Conservation (phyloP, 2,113 vertebrate species). For the Cavia porcellus region DNA sequence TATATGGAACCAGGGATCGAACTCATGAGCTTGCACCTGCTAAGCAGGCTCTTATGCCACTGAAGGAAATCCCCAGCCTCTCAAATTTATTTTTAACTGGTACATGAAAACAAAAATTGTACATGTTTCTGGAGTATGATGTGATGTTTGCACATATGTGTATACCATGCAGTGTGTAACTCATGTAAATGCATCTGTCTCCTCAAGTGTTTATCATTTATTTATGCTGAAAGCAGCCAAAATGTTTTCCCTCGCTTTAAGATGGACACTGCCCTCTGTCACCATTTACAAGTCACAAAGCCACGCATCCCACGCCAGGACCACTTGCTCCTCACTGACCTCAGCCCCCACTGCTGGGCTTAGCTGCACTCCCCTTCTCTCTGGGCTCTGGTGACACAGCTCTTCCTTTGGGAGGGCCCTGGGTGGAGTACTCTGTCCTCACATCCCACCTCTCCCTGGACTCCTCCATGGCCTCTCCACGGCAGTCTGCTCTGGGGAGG, state of each 20-base stretch:
- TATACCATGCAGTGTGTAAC: neutral
- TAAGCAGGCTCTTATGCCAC: too few species aligned
- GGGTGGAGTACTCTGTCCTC: too few species aligned
- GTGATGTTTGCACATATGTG: neutral
- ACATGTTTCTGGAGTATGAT: neutral
- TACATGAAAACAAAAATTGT: neutral
- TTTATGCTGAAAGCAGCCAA: neutral
- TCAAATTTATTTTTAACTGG: neutral
- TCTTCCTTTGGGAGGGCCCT: neutral
- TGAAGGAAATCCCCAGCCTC: too few species aligned
- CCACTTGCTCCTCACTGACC: neutral
- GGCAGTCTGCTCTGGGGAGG: too few species aligned
- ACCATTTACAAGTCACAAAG: neutral
- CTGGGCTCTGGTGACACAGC: neutral
- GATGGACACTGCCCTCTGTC: neutral
- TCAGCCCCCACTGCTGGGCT: neutral
- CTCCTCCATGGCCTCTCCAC: too few species aligned
- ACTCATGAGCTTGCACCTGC: too few species aligned
- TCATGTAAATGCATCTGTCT: neutral
- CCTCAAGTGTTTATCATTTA: neutral
- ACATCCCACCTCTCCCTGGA: too few species aligned
- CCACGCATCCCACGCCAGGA: rapidly evolving
- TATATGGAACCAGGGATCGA: neutral
- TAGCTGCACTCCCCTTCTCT: neutral
- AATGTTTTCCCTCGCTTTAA: neutral